Evolutionary conservation across 2,113 vertebrate species (phyloP), one percentile per base, ranked within the genome.

Genomic region (Collichthys lucidus): DNA sequence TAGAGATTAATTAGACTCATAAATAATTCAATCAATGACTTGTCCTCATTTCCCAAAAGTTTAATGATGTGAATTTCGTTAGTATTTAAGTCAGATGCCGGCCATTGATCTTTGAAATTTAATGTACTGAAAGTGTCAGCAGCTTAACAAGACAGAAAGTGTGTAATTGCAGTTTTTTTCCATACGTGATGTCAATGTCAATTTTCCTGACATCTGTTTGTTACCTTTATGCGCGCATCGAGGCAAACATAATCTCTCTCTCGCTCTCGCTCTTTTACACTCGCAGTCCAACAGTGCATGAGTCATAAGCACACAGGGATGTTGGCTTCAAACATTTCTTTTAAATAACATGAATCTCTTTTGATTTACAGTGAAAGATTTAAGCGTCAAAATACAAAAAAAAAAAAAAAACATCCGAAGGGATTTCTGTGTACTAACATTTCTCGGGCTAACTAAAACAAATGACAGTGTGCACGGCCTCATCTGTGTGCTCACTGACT

Each of bases 1-100:
- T 76, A 79, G 74, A 90, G 93, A 95, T 94, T 91, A 94, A 95
- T 94, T 93, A 92, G 80, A 57, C 88, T 74, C 90, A 91, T 95
- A 94, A 94, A 95, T 89, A 90, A 88, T 86, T 83, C 70, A 94
- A 94, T 94, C 93, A 93, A 93, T 92, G 91, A 87, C 90, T 88
- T 69, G 83, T 90, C 88, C 91, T 90, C 87, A 61, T 92, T 91
- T 91, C 83, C 88, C 73, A 75, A 93, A 92, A 90, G 85, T 94
- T 94, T 92, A 94, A 95, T 90, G 93, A 92, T 90, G 83, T 84
- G 77, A 65, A 19, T 86, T 92, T 91, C 35, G 85, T 94, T 93
- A 89, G 93, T 86, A 90, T 94, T 92, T 86, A 87, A 92, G 89
- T 92, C 92, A 90, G 90, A 91, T 89, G 40, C 53, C 10, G 35